Evolutionary conservation across 2,888 invertebrate genomes (phyloP), one percentile per base, ranked within the genome.

Genomic region (Liposcelis brunnea): DNA sequence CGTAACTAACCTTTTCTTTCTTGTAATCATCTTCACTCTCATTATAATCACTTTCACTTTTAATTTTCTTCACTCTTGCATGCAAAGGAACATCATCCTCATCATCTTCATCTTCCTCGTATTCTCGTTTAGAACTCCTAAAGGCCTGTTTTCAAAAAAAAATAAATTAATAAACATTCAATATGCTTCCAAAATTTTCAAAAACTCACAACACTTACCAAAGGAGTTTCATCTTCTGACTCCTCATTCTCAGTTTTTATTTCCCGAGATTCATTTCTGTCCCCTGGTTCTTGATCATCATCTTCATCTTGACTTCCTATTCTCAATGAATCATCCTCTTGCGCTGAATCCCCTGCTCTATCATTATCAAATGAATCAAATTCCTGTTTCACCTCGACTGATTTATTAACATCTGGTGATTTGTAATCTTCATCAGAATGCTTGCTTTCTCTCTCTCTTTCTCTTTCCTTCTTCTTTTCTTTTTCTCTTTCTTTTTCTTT

Each of bases 221-320:
- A 62, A 53, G 85, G 83, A 42, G 74, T 58, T 61, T 86, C 83
- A 58, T 82, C 82, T 51, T 82, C 80, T 51, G 76, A 78, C 2
- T 75, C 75, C 12, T 72, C 65, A 42, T 62, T 64, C 42, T 61
- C 58, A 38, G 59, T 60, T 38, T 35, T 32, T 21, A 34, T 16
- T 47, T 32, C n/a, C n/a, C n/a, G 16, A 21, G 43, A 46, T 43
- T 66, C 63, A 34, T 69, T 55, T 62, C 70, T 69, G 12, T 67
- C 64, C 3, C 72, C 59, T 12, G 69, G 68, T 55, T 72, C 70
- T 53, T 71, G 72, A 55, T 71, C 72, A 16, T 61, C 54, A 7
- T 53, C 54, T 19, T 53, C 51, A 35, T 56, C 57, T 11, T 54
- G 47, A 16, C 40, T 45, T 26, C 48, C 49, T 7, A 68, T 46